phyloP scores from a whole-genome alignment of 2,797 vertebrate species.

The Balearica regulorum region DNA sequence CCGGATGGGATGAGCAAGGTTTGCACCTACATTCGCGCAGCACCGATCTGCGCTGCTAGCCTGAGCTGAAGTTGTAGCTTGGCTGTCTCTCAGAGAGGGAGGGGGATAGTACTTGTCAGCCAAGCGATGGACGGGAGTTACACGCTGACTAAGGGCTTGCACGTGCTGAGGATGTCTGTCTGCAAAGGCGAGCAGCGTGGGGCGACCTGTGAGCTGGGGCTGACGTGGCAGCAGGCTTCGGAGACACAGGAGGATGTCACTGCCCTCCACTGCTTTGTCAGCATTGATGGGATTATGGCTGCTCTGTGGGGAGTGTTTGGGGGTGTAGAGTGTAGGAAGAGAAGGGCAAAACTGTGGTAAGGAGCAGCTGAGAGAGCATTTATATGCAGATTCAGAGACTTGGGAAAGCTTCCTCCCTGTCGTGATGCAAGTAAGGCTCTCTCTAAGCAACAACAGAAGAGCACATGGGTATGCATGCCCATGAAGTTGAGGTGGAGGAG shows the following conservation, averaged over 20 bases:
- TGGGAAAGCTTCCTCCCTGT: not conserved
- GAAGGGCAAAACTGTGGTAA: not conserved
- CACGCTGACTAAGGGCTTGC: not conserved
- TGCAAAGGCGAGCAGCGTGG: not conserved
- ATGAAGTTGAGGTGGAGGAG: not conserved
- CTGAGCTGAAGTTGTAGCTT: not conserved
- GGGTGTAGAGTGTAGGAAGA: not conserved
- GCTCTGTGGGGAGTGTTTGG: not conserved
- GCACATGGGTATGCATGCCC: fast-evolving
- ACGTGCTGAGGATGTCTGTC: not conserved
- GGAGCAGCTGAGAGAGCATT: not conserved
- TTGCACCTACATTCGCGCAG: not conserved
- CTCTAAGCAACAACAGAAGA: not conserved
- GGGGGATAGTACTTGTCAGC: not conserved
- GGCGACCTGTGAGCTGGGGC: not conserved
- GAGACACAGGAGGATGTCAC: not conserved
- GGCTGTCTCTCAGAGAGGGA: not conserved
- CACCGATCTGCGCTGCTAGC: not conserved
- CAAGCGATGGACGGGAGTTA: not conserved
- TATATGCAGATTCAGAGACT: not conserved
- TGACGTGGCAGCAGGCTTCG: not conserved
- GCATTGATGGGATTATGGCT: not conserved
- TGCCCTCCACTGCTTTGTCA: not conserved
- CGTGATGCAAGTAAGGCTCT: not conserved
- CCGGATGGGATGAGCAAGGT: not conserved